Evolutionary conservation across 2,888 invertebrate species (phyloP).

Genomic region (Agonum fuliginosum): DNA sequence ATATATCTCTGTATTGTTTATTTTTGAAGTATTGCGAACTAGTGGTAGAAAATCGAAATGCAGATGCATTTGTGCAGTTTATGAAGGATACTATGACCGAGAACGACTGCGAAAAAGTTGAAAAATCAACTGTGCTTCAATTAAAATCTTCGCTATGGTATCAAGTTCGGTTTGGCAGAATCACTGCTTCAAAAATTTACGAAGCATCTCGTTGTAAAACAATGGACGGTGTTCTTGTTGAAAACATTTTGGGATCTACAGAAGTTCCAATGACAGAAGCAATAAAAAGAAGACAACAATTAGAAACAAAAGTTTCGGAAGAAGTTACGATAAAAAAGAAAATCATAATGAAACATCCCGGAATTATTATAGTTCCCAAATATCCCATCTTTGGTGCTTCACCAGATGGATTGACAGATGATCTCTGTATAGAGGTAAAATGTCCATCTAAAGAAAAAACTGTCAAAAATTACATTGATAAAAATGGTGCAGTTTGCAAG

Average conservation of each 20-base stretch:
- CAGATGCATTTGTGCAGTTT: not conserved
- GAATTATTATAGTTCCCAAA: too few species aligned
- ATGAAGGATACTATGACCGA: not conserved
- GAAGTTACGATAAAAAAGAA: too few species aligned
- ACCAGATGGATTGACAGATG: too few species aligned
- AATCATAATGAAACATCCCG: too few species aligned
- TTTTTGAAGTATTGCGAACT: not conserved
- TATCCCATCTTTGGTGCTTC: too few species aligned
- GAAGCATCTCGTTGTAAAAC: not conserved
- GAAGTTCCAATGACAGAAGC: not conserved
- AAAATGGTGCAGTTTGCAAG: too few species aligned
- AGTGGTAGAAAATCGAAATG: not conserved
- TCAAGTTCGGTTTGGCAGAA: not conserved
- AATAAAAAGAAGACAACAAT: not conserved
- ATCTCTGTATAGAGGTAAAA: too few species aligned
- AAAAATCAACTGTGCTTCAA: not conserved
- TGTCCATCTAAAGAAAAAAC: too few species aligned
- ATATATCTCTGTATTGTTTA: not conserved
- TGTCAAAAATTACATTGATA: too few species aligned
- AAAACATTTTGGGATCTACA: not conserved
- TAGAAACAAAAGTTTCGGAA: too few species aligned
- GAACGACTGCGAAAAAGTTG: not conserved
- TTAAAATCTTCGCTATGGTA: not conserved
- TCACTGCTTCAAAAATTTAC: not conserved
- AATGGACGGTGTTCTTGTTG: not conserved